Percentiles rank a stretch among this genome's conserved stretches.
phyloP scores from a whole-genome alignment of 1,140 invertebrate species.

The Spodoptera frugiperda region DNA sequence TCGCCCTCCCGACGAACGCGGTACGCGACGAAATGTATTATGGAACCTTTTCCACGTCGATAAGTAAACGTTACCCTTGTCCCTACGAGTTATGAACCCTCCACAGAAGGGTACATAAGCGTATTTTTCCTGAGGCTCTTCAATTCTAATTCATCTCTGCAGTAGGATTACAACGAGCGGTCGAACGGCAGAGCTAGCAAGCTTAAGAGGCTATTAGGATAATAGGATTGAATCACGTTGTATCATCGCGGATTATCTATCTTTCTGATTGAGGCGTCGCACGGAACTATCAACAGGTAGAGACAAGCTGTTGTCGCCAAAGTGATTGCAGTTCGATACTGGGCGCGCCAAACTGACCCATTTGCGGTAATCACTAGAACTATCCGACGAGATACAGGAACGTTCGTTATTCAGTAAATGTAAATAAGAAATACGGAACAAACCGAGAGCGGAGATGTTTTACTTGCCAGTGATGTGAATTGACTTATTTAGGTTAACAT shows the following conservation, averaged over 20 bases:
- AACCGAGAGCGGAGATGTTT: background rate
- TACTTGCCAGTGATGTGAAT: background rate
- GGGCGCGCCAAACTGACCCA: constrained; percentile 11
- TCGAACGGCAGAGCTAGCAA: constrained; percentile 56
- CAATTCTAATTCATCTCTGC: constrained; percentile 53
- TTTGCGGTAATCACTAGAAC: constrained; percentile 9
- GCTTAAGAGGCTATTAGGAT: constrained; percentile 58
- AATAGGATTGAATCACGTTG: constrained; percentile 51
- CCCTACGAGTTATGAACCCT: constrained; percentile 69
- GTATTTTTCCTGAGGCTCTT: constrained; percentile 61
- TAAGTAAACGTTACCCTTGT: constrained; percentile 80
- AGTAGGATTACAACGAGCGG: constrained; percentile 56
- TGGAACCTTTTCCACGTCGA: constrained; percentile 75
- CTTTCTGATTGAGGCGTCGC: constrained; percentile 22
- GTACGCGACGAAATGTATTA: constrained; percentile 70
- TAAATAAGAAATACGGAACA: background rate
- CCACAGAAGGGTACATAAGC: constrained; percentile 58
- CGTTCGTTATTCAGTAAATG: background rate
- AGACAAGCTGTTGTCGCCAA: constrained; percentile 3
- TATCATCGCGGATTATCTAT: constrained; percentile 36
- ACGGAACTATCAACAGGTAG: constrained; percentile 46
- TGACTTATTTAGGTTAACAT: constrained; percentile 26
- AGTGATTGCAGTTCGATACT: constrained; percentile 42
- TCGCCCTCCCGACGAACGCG: constrained; percentile 55
- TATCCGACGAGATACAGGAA: background rate